Conservation (phyloP, 2,797 vertebrate genomes). For the Echiichthys vipera region DNA sequence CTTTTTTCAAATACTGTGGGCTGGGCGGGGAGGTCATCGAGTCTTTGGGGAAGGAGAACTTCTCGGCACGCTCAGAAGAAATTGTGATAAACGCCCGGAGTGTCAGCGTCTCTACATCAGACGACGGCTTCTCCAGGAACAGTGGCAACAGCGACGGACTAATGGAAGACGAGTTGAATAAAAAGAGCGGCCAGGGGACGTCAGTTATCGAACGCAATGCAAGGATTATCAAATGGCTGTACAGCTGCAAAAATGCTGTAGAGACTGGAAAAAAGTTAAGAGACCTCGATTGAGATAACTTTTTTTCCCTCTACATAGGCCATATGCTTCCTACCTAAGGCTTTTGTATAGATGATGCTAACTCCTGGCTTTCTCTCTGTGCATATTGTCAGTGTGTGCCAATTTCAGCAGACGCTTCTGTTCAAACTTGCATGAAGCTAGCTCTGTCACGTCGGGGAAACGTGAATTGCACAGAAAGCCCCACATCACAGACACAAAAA, state of each 20-base stretch:
- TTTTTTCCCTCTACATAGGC: background rate
- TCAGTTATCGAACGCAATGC: slow-evolving; percentile 97
- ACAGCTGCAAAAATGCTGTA: slow-evolving; percentile 92
- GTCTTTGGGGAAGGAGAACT: slow-evolving; percentile 91
- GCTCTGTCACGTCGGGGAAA: background rate
- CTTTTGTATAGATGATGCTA: background rate
- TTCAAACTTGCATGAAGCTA: slow-evolving; percentile 3
- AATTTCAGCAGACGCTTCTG: slow-evolving; percentile 9
- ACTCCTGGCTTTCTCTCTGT: slow-evolving; percentile 3
- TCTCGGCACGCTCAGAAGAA: slow-evolving; percentile 85
- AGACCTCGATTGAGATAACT: slow-evolving; percentile 82
- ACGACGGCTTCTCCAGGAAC: slow-evolving; percentile 87
- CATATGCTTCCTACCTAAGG: background rate
- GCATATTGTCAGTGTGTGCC: background rate
- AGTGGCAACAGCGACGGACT: slow-evolving; percentile 87
- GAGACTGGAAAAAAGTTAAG: slow-evolving; percentile 85
- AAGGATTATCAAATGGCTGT: slow-evolving; percentile 97
- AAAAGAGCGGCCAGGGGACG: slow-evolving; percentile 83
- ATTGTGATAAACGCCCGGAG: slow-evolving; percentile 82
- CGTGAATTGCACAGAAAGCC: background rate
- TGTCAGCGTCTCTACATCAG: slow-evolving; percentile 88
- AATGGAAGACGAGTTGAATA: slow-evolving; percentile 85
- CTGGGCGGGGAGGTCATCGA: slow-evolving; percentile 91
- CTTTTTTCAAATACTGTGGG: slow-evolving; percentile 95
- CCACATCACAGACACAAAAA: background rate